A percentile compares a stretch with the other conserved stretches of the same genome.
These are phyloP conservation scores for Palythoa grandis DNA, from an alignment of 92 coral and sea anemone genomes.

Conservation along the genomic window DNA sequence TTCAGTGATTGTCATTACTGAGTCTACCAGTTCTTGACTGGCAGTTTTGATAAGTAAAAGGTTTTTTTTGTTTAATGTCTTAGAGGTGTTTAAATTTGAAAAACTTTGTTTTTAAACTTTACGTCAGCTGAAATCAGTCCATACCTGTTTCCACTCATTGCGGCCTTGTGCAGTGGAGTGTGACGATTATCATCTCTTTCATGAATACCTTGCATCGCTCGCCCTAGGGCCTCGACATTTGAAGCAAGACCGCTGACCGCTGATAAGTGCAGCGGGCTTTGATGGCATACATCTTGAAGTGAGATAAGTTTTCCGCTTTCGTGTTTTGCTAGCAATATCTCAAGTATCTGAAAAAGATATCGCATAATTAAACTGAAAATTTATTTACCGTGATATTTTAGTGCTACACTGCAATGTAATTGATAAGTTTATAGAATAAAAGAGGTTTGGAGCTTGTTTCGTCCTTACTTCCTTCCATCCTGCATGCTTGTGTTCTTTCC, in stretches of 20 bases:
- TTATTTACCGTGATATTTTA: too few relatives aligned
- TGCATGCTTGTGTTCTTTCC: too few relatives aligned
- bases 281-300: constrained; percentile 44
- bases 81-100: too few relatives aligned
- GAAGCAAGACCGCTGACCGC: constrained; percentile 29
- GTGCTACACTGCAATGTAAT: too few relatives aligned
- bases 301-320: constrained; percentile 6
- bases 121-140: neutral
- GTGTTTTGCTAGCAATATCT: constrained; percentile 27
- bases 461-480: neutral
- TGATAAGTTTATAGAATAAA: too few relatives aligned
- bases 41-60: too few relatives aligned
- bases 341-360: constrained; percentile 16
- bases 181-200: constrained; percentile 36
- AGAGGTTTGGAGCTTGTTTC: neutral
- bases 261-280: constrained; percentile 47
- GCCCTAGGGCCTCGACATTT: constrained; percentile 47
- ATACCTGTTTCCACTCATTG: constrained; percentile 26
- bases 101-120: neutral
- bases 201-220: constrained; percentile 18
- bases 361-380: too few relatives aligned
- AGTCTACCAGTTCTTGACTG: too few relatives aligned
- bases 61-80: too few relatives aligned
- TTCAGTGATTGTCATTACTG: too few relatives aligned
- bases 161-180: constrained; percentile 18